Percentiles rank a stretch among this genome's conserved stretches.
Conservation (phyloP, 2,888 invertebrate genomes). For the Dynastes hyllus region DNA sequence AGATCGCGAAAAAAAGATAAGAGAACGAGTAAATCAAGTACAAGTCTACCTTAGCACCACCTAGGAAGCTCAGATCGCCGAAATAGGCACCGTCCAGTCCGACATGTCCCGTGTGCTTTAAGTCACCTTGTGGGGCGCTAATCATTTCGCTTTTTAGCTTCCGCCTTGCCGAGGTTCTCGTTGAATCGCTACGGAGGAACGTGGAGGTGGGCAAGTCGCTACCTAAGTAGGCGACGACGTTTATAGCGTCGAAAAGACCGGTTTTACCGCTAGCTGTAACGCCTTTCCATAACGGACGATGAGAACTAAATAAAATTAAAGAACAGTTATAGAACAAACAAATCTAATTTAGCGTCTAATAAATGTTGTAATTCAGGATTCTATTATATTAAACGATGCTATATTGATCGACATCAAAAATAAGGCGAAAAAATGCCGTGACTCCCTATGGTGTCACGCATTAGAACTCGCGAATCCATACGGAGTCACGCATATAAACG, state of each 20-base stretch:
- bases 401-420: no score
- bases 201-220: constrained; percentile 79
- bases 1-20: no score
- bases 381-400: no score
- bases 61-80: constrained; percentile 90
- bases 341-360: no score
- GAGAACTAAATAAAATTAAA: constrained; percentile 70
- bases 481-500: no score
- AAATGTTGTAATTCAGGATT: no score
- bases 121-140: constrained; percentile 96
- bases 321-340: no score
- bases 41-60: constrained; percentile 71
- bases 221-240: constrained; percentile 90
- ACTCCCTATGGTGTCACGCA: no score
- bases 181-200: constrained; percentile 72
- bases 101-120: constrained; percentile 96
- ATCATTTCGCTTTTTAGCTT: constrained; percentile 94
- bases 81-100: constrained; percentile 98
- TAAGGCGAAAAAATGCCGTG: no score
- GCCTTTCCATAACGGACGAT: constrained; percentile 90
- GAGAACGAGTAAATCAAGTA: background rate
- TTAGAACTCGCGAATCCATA: no score
- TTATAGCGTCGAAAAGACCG: constrained; percentile 93
- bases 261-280: constrained; percentile 90
- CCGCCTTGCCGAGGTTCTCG: constrained; percentile 75